Evolutionary conservation across 2,113 vertebrate species (phyloP), one percentile per base, ranked within the genome.

Genomic region (Coptodon rendalli): DNA sequence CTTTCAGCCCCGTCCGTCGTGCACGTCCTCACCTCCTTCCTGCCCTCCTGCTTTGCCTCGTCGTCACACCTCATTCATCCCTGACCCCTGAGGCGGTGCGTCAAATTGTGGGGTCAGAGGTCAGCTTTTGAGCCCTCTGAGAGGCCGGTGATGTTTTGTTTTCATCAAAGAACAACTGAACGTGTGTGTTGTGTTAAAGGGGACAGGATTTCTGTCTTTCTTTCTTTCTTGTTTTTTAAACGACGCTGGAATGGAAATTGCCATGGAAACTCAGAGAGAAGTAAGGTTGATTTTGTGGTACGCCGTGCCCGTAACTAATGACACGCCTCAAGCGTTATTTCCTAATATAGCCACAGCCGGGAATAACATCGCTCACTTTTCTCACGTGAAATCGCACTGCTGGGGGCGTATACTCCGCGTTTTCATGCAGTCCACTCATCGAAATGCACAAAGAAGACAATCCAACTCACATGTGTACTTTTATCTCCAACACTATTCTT

Each of bases 1-100:
- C 66, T 29, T 50, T 78, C 73, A 29, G 59, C 73, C 80, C 50
- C 17, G 16, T 68, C 59, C 80, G 29, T 50, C 82, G 45, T 9
- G 63, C 45, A 78, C 17, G 10, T 52, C 73, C 45, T 78, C 73
- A 27, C 36, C 16, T 48, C 56, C 88, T 89, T 89, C 89, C 88
- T 83, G 83, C 38, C 66, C 83, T 82, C 61, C 90, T 91, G 90
- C 84, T 84, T 83, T 68, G 53, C n/a, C 88, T 92, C 71, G 4
- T 84, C n/a, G 11, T 87, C 86, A n/a, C 94, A 92, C 91, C 86
- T 92, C 92, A 94, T 94, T 91, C 86, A 86, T 89, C 68, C 53
- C 29, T 80, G 83, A 86, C 83, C 90, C 78, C 88, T 29, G 48
- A 54, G 40, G 73, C 50, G 43, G 63, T 8, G 79, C 78, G 53